A percentile compares a stretch with the other conserved stretches of the same genome.
These are phyloP conservation scores for Desmodus rotundus DNA, from an alignment of 2,113 vertebrate genomes.

Conservation along the genomic window DNA sequence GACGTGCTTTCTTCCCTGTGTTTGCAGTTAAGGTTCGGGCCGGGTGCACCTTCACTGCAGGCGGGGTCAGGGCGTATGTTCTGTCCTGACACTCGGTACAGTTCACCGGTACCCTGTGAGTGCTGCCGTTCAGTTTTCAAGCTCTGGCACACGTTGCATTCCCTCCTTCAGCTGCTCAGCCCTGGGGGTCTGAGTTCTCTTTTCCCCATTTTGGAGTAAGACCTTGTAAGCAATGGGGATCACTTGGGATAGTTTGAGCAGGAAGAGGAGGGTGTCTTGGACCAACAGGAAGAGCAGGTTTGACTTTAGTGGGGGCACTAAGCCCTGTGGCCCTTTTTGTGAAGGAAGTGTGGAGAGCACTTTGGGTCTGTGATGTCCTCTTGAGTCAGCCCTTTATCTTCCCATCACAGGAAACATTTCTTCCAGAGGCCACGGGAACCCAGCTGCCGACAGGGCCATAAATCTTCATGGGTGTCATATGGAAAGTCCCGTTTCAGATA, in stretches of 20 bases:
- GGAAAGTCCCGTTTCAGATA: neutral
- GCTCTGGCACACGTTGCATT: neutral
- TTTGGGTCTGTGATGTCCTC: neutral
- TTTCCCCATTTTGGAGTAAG: neutral
- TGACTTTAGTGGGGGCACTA: neutral
- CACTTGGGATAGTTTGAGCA: neutral
- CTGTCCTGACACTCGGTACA: too few species aligned
- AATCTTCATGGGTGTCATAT: fast-evolving
- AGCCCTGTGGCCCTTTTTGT: neutral
- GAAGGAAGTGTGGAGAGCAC: neutral
- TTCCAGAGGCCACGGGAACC: neutral
- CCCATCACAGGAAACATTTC: neutral
- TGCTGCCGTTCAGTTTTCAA: fast-evolving
- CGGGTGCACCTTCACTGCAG: fast-evolving
- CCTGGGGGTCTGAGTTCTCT: neutral
- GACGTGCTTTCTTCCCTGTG: neutral
- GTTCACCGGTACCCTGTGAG: fast-evolving
- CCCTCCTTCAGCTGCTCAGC: neutral
- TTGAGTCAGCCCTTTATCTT: neutral
- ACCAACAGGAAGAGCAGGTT: neutral
- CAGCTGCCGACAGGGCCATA: neutral
- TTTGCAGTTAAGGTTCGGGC: neutral
- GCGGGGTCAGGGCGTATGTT: neutral
- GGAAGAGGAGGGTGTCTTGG: neutral
- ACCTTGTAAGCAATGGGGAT: fast-evolving